Evolutionary conservation across 2,888 invertebrate genomes (phyloP), one percentile per base, ranked within the genome.

Genomic region (Nemotelus nigrinus): DNA sequence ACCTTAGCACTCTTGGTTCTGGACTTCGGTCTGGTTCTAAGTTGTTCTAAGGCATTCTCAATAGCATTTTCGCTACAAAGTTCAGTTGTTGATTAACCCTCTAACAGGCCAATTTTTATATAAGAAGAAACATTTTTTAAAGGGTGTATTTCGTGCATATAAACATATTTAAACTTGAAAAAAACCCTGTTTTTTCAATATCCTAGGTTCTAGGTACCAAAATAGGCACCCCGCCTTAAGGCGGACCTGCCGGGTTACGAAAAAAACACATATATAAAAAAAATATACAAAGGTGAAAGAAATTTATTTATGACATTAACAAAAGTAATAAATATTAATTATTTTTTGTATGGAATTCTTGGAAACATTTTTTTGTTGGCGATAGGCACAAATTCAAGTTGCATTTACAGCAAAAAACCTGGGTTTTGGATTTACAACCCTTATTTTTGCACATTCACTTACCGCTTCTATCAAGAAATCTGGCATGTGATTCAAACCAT

Each of bases 281-380:
- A n/a, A 50, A 57, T 57, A 57, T 57, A 10, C 57, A 57, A 57
- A 57, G 5, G 57, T 57, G 57, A 57, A 57, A 57, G 57, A 57
- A 3, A 57, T 57, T 57, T 57, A 57, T 57, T 57, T 57, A 57
- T 57, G 57, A 57, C 57, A 57, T 5, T 57, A 57, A 57, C 3
- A 57, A 57, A 57, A 57, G 57, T 57, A 3, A 57, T 8, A 57
- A n/a, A 3, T 57, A 5, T 57, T 25, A 57, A 57, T 6, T 57
- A n/a, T 57, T n/a, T 57, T 57, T 5, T 57, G 57, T 50, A 50
- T 50, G 6, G 10, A 57, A 57, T 57, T 57, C 57, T 77, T 60
- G 70, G 70, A 60, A 77, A 70, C 70, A 77, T 77, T 77, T 77
- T 58, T 60, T 71, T 77, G 70, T 70, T 48, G 77, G 47, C 58